Evolutionary conservation across 2,888 invertebrate genomes (phyloP).

Genomic region (Tetrapedia diversipes): DNA sequence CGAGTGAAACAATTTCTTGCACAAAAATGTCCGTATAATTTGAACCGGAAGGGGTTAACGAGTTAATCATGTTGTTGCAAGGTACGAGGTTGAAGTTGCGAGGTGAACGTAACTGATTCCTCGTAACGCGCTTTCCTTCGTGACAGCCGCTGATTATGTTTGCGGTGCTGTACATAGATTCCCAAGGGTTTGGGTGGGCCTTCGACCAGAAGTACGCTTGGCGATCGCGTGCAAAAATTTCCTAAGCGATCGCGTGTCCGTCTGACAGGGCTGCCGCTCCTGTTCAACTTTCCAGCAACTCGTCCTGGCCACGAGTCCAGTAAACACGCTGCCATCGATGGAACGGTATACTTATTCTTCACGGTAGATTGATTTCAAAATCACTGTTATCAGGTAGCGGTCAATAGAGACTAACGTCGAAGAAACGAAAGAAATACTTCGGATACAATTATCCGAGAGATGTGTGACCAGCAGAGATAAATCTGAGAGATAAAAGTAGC

Average conservation of each 20-base stretch:
- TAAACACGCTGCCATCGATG: slow-evolving; percentile 18
- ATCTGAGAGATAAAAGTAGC: no score
- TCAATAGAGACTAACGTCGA: no score
- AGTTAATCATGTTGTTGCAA: not conserved
- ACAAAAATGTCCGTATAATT: no score
- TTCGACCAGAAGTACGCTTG: not conserved
- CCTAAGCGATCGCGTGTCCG: slow-evolving; percentile 48
- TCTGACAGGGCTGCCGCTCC: slow-evolving; percentile 29
- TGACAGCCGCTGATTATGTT: slow-evolving; percentile 45
- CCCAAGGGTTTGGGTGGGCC: slow-evolving; percentile 36
- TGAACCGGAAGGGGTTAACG: not conserved
- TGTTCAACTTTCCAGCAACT: slow-evolving; percentile 53
- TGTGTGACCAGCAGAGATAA: no score
- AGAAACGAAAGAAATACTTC: no score
- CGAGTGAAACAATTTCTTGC: no score
- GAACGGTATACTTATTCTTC: slow-evolving; percentile 14
- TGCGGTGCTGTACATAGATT: slow-evolving; percentile 20
- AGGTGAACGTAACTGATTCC: slow-evolving; percentile 16
- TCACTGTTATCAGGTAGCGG: no score
- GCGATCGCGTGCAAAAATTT: slow-evolving; percentile 56
- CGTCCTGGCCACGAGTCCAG: slow-evolving; percentile 4
- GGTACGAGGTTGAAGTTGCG: not conserved
- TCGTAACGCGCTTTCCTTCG: slow-evolving; percentile 11
- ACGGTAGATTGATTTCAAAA: slow-evolving; percentile 34
- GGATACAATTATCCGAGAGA: no score